Percentiles rank a stretch among this genome's conserved stretches.
phyloP scores from a whole-genome alignment of 2,888 invertebrate species.

The Drosophila fungiperda region DNA sequence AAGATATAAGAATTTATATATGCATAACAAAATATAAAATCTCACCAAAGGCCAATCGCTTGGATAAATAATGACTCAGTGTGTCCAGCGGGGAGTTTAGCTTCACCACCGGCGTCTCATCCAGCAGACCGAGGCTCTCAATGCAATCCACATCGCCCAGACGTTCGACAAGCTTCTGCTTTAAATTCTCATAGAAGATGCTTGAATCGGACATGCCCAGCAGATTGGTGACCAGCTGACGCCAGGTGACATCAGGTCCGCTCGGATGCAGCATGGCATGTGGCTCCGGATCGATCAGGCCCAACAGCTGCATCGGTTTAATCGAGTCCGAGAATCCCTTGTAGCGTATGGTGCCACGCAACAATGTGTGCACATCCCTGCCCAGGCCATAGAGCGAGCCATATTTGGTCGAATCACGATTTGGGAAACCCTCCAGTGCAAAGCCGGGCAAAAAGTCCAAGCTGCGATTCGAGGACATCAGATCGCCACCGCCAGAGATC shows the following conservation, averaged over 20 bases:
- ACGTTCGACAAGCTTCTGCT: slow-evolving; percentile 92
- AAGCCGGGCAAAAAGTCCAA: slow-evolving; percentile 98
- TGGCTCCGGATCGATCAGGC: slow-evolving; percentile 93
- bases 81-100: slow-evolving; percentile 96
- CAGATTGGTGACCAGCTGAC: slow-evolving; percentile 93
- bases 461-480: slow-evolving; percentile 92
- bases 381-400: slow-evolving; percentile 94
- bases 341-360: slow-evolving; percentile 97
- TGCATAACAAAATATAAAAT: neutral
- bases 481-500: slow-evolving; percentile 94
- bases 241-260: slow-evolving; percentile 98
- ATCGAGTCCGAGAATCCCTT: slow-evolving; percentile 95
- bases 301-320: slow-evolving; percentile 93
- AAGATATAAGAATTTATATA: slow-evolving; percentile 14
- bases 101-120: slow-evolving; percentile 93
- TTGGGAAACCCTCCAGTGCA: slow-evolving; percentile 98
- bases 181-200: slow-evolving; percentile 97
- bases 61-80: slow-evolving; percentile 94
- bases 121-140: slow-evolving; percentile 94
- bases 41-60: slow-evolving; percentile 91
- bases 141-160: slow-evolving; percentile 92
- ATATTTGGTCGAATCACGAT: slow-evolving; percentile 97
- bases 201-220: slow-evolving; percentile 93
- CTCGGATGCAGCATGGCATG: slow-evolving; percentile 96
- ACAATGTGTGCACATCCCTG: slow-evolving; percentile 93